These are phyloP conservation scores for Lepilemur ruficaudatus DNA, from an alignment of 2,797 vertebrate genomes.

Conservation along the genomic window DNA sequence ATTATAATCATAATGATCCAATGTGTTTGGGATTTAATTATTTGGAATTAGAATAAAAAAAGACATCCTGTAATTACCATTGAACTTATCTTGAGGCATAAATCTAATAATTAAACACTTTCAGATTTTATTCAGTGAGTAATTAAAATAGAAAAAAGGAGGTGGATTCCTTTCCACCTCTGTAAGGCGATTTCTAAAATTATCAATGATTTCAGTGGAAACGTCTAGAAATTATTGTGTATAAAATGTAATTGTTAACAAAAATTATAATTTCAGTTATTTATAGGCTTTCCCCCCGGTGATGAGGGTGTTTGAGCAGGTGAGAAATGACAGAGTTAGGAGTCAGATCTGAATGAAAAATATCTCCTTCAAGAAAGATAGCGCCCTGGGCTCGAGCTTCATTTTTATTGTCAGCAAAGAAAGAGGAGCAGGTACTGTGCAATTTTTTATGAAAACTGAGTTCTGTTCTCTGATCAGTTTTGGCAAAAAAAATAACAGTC, in stretches of 20 bases:
- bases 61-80: conserved; percentile 84
- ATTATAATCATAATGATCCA: conserved; percentile 66
- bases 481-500: conserved; percentile 53
- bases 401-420: conserved; percentile 42
- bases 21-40: conserved; percentile 82
- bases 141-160: conserved; percentile 80
- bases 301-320: neutral
- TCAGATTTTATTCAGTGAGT: conserved; percentile 79
- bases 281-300: neutral
- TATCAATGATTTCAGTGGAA: conserved; percentile 68
- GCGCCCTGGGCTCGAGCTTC: neutral
- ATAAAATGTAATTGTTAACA: conserved; percentile 34
- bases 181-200: conserved; percentile 60
- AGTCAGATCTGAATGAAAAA: conserved; percentile 37
- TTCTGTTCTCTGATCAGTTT: conserved; percentile 56
- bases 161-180: conserved; percentile 19
- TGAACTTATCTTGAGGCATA: conserved; percentile 82
- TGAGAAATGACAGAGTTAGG: conserved; percentile 23
- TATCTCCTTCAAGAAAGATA: neutral
- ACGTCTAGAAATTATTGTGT: conserved; percentile 47
- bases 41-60: conserved; percentile 83
- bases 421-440: neutral
- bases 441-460: conserved; percentile 44
- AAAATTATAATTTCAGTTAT: conserved; percentile 48
- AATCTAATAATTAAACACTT: conserved; percentile 86